Percentiles rank a stretch among this genome's conserved stretches.
phyloP scores from a whole-genome alignment of 1,140 invertebrate species.

The Telenomus remus region DNA sequence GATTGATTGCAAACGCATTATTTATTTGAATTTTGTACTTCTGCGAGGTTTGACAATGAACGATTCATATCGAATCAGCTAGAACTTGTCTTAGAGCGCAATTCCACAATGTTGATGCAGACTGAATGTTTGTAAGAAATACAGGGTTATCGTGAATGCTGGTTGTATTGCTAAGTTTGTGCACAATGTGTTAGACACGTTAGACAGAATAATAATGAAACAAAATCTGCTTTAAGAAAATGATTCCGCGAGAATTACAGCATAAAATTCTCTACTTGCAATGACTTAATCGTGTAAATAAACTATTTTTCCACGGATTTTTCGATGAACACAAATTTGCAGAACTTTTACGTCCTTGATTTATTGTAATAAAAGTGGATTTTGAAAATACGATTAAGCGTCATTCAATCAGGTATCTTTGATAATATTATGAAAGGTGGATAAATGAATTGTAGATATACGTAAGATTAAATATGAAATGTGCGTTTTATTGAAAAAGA shows the following conservation, averaged over 20 bases:
- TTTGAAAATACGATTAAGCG: too few relatives aligned
- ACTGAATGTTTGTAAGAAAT: too few relatives aligned
- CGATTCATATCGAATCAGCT: too few relatives aligned
- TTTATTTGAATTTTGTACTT: too few relatives aligned
- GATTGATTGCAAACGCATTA: too few relatives aligned
- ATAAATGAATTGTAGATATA: neutral
- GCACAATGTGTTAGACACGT: neutral
- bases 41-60: too few relatives aligned
- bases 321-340: neutral
- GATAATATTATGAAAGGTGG: slow-evolving; percentile 6
- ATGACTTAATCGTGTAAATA: too few relatives aligned
- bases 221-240: neutral
- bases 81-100: too few relatives aligned
- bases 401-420: slow-evolving; percentile 6
- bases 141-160: neutral
- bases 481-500: slow-evolving; percentile 11
- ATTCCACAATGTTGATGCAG: too few relatives aligned
- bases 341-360: neutral
- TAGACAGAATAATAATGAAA: neutral
- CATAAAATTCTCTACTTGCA: too few relatives aligned
- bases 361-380: neutral
- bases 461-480: slow-evolving; percentile 4
- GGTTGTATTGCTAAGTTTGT: neutral
- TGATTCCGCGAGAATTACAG: too few relatives aligned
- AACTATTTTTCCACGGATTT: too few relatives aligned